phyloP scores from a whole-genome alignment of 2,888 invertebrate species.

The Bimastos eiseni region DNA sequence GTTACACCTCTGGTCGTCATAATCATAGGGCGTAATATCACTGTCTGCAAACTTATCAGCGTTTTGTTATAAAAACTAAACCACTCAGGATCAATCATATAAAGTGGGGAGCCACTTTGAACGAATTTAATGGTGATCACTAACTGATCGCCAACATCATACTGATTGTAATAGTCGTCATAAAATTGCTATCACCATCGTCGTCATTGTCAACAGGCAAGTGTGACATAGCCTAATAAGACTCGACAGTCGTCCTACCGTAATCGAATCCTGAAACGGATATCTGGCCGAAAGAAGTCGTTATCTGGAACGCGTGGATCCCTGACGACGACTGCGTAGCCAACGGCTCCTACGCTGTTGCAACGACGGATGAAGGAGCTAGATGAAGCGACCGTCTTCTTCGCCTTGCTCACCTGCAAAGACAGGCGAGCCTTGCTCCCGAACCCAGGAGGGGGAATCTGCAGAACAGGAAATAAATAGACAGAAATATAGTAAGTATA shows the following conservation, averaged over 20 bases:
- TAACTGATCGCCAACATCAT: no score
- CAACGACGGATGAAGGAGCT: slow-evolving; percentile 38
- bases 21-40: no score
- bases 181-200: neutral
- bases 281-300: slow-evolving; percentile 43
- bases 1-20: no score
- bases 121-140: no score
- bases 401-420: slow-evolving; percentile 36
- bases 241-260: slow-evolving; percentile 30
- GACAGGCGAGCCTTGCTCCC: slow-evolving; percentile 42
- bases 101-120: no score
- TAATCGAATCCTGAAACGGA: slow-evolving; percentile 42
- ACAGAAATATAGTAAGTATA: slow-evolving; percentile 30
- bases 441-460: slow-evolving; percentile 36
- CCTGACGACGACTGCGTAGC: slow-evolving; percentile 41
- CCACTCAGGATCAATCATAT: no score
- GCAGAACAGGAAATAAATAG: slow-evolving; percentile 16
- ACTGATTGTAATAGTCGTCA: no score
- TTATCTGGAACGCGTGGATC: slow-evolving; percentile 41
- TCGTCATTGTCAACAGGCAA: slow-evolving; percentile 18
- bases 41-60: no score
- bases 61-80: no score
- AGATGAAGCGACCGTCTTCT: slow-evolving; percentile 39
- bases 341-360: slow-evolving; percentile 44
- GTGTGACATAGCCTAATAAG: neutral